phyloP scores from a whole-genome alignment of 1,140 invertebrate species.

The Artemia franciscana region DNA sequence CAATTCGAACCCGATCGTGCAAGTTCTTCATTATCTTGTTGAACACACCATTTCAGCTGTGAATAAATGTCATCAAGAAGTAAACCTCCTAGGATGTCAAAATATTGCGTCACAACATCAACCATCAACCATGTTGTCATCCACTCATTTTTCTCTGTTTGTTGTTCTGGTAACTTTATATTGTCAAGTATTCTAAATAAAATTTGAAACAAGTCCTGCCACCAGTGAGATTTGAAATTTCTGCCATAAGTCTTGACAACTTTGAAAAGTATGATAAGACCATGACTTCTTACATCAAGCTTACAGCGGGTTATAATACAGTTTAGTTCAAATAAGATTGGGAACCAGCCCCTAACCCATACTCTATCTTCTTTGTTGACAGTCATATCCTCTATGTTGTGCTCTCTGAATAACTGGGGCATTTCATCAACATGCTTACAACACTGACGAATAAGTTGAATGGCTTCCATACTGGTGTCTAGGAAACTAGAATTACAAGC shows the following conservation, averaged over 20 bases:
- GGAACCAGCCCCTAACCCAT: conserved; percentile 97
- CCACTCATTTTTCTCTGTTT: conserved; percentile 94
- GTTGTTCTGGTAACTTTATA: conserved; percentile 89
- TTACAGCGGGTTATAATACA: conserved; percentile 84
- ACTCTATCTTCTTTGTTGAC: conserved; percentile 37
- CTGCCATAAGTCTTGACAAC: conserved; percentile 96
- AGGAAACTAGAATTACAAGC: conserved; percentile 92
- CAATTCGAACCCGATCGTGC: no score
- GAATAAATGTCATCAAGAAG: conserved; percentile 72
- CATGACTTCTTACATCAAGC: conserved; percentile 61
- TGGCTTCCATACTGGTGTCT: conserved; percentile 97
- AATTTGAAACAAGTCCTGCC: conserved; percentile 93
- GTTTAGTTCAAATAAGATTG: conserved; percentile 85
- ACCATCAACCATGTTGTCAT: conserved; percentile 99
- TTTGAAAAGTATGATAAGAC: conserved; percentile 78
- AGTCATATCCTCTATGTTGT: conserved; percentile 46
- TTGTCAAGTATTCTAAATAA: conserved; percentile 98
- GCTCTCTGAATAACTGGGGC: conserved; percentile 41
- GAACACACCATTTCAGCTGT: conserved; percentile 88
- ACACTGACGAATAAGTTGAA: conserved; percentile 80
- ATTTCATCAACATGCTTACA: conserved; percentile 83
- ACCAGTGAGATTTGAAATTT: conserved; percentile 85
- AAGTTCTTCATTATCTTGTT: conserved; percentile 76
- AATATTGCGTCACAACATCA: conserved; percentile 97
- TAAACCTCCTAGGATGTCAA: conserved; percentile 64